A percentile compares a stretch with the other conserved stretches of the same genome.
Evolutionary conservation across 2,113 vertebrate genomes (phyloP).

Genomic region (Campylomormyrus tamandua): DNA sequence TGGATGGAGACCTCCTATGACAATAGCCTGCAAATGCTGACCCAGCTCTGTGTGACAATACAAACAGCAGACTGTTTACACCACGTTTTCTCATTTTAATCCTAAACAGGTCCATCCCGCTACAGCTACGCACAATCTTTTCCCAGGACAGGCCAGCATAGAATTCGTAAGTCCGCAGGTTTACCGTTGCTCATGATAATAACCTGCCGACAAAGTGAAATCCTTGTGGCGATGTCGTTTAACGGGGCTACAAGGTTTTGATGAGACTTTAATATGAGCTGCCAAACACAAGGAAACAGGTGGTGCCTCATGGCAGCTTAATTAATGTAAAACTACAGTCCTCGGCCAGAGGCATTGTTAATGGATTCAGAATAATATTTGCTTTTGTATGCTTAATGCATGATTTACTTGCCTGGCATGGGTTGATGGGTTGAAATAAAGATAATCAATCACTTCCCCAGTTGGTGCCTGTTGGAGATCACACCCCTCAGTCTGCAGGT

Average conservation of each 20-base stretch:
- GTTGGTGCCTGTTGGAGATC: conserved; percentile 11
- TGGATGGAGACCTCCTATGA: not conserved
- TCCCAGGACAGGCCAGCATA: conserved; percentile 16
- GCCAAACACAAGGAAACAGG: not conserved
- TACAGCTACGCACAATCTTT: not conserved
- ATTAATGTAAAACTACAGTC: not conserved
- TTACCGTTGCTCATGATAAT: not conserved
- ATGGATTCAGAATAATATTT: not conserved
- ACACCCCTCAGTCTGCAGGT: not conserved
- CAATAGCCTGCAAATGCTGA: not conserved
- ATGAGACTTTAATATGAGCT: not conserved
- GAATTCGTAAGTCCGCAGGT: conserved; percentile 15
- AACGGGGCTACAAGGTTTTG: not conserved
- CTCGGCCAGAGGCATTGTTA: not conserved
- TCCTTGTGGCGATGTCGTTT: not conserved
- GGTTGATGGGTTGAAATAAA: not conserved
- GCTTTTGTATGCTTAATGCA: not conserved
- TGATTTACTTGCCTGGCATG: not conserved
- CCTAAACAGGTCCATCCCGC: not conserved
- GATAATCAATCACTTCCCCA: not conserved
- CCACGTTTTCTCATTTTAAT: not conserved
- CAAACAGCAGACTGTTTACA: not conserved
- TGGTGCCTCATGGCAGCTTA: not conserved
- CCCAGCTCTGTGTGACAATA: not conserved
- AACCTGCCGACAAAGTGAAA: not conserved